Evolutionary conservation across 2,888 invertebrate species (phyloP), one percentile per base, ranked within the genome.

Genomic region (Scaptomyza polygonia): DNA sequence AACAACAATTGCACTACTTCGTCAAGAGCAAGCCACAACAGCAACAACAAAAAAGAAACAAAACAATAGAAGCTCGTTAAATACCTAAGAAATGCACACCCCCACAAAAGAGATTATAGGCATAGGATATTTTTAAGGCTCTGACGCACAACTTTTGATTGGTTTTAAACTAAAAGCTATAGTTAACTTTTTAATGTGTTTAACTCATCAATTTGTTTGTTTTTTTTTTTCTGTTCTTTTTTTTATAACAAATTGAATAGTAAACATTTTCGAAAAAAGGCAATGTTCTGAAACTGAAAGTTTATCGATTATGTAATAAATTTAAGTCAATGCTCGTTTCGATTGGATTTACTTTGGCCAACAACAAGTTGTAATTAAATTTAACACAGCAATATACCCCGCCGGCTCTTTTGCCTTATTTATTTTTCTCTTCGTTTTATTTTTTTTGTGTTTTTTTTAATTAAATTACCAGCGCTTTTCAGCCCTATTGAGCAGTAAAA

Each of bases 61-160:
- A 40, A 36, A n/a, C 18, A 47, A 52, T 34, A 42, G 5, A 18
- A 45, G 39, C 29, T 34, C 44, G 25, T 32, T 54, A 52, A 52
- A 40, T 14, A 32, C 18, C 18, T 18, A 27, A 25, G 7, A 32
- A 8, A 25, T 25, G 5, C 34, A 7, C 32, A 1, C 45, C 43
- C 43, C 36, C 29, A 14, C 14, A 30, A 48, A 30, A 34, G 36
- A n/a, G n/a, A n/a, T 25, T 53, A 21, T 21, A 43, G 34, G 34
- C 34, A 44, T 44, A 27, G 0, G 14, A 4, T 48, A 39, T 39
- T 39, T 16, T 8, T n/a, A n/a, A 9, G 36, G 36, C 36, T 16
- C 14, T 39, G 36, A 39, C 36, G 39, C 9, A 16, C 39, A 39
- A 16, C 9, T 39, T 16, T 39, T 39, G 39, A 39, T 16, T 39